phyloP scores from a whole-genome alignment of 2,888 invertebrate genomes.

The Himalopsyche anomala region DNA sequence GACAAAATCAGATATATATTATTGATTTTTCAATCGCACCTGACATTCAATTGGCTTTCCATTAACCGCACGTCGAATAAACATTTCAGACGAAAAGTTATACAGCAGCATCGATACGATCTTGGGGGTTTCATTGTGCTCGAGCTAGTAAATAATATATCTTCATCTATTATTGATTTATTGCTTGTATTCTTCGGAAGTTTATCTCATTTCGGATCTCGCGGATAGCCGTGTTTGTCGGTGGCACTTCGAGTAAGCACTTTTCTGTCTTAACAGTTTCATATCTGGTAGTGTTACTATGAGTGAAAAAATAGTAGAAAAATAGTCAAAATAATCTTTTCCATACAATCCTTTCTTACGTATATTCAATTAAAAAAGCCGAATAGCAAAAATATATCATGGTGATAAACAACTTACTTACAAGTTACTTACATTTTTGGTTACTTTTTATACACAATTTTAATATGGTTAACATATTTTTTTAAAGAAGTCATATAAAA shows the following conservation, averaged over 20 bases:
- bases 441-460: too few species aligned
- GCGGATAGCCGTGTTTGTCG: conserved; percentile 39
- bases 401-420: too few species aligned
- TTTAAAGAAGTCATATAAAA: too few species aligned
- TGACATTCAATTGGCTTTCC: conserved; percentile 37
- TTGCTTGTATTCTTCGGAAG: conserved; percentile 31
- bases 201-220: conserved; percentile 19
- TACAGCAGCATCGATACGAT: conserved; percentile 5
- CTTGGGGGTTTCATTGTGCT: conserved; percentile 41
- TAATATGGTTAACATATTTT: too few species aligned
- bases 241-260: conserved; percentile 42
- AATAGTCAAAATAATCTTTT: too few species aligned
- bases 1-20: conserved; percentile 28
- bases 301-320: too few species aligned
- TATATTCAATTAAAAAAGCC: too few species aligned
- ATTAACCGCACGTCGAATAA: conserved; percentile 38
- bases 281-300: background rate
- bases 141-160: conserved; percentile 46
- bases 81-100: conserved; percentile 42
- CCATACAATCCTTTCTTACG: too few species aligned
- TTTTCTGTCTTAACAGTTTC: conserved; percentile 6
- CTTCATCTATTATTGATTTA: conserved; percentile 48
- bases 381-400: too few species aligned
- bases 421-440: too few species aligned
- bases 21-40: conserved; percentile 43